Base-by-base conservation (phyloP, 2,113 vertebrate genomes). In the Chelonoidis abingdonii region DNA sequence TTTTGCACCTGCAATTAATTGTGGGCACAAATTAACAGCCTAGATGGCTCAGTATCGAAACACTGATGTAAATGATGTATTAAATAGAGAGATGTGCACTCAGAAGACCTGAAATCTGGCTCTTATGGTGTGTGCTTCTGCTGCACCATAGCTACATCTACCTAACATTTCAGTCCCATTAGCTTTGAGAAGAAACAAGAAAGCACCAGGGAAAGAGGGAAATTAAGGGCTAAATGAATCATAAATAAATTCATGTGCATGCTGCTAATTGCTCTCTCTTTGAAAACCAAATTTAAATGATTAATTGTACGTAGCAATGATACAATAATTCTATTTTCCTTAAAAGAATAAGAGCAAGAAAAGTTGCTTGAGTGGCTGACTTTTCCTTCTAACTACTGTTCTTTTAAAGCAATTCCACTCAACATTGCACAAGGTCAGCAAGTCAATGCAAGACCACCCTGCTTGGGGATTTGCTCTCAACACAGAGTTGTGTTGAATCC, bases 371-470 rank as follows among this genome's bases (percentile, higher is more conserved):
- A 93, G 86, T 75, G 91, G 81, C 83, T 92, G 92, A 93, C 38
- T 96, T 96, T 95, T 96, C 81, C 92, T 97, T 98, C 94, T 98
- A 98, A 98, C 98, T 98, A 98, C 98, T 98, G 98, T 98, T 98
- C 97, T 98, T 98, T 97, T 98, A 97, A 97, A 98, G 94, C 97
- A 98, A 98, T 98, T 98, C 96, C 2, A 5, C 97, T 97, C 98
- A 97, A 97, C 97, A 97, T 97, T 91, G 93, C 96, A 97, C 96
- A 97, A 98, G 98, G 98, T 99, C 98, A 97, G 94, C 87, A 98
- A 98, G 98, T 98, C 98, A 98, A 78, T 0, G 50, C 95, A 82
- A 97, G 98, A 99, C 98, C 98, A 98, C 98, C 98, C 98, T 98
- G 98, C 96, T 98, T 92, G 98, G 98, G 95, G 95, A 94, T 98